Evolutionary conservation across 2,113 vertebrate species (phyloP).

Genomic region (Azemiops feae): DNA sequence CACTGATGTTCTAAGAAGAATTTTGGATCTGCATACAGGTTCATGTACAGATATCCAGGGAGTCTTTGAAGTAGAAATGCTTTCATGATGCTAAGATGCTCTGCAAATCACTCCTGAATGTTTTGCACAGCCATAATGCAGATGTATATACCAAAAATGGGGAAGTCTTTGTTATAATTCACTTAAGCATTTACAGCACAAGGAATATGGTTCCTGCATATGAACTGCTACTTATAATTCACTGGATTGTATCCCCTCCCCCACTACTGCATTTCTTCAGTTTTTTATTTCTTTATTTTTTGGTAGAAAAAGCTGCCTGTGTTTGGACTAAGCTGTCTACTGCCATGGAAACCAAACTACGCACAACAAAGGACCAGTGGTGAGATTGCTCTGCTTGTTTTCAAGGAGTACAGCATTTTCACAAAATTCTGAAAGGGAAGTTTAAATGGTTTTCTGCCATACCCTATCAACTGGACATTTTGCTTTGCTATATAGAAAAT

Average conservation of each 20-base stretch:
- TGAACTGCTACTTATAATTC: conserved; percentile 52
- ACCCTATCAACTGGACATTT: neutral
- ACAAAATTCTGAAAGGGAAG: conserved; percentile 29
- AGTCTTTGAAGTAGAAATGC: neutral
- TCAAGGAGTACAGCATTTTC: neutral
- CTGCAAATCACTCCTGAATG: neutral
- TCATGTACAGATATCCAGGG: neutral
- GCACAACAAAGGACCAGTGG: conserved; percentile 58
- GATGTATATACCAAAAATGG: neutral
- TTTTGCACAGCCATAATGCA: neutral
- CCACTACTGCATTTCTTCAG: neutral
- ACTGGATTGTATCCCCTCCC: conserved; percentile 47
- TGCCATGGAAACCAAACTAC: conserved; percentile 69
- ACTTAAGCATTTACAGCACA: conserved; percentile 13
- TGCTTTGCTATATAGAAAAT: neutral
- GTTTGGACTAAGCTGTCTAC: conserved; percentile 65
- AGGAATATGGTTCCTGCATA: conserved; percentile 32
- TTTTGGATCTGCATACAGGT: neutral
- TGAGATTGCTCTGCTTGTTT: conserved; percentile 39
- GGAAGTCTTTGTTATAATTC: conserved; percentile 17
- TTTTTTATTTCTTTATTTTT: conserved; percentile 47
- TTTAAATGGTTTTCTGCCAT: conserved; percentile 12
- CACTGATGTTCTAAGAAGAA: neutral
- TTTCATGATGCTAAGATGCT: neutral
- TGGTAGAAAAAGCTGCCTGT: conserved; percentile 58